Evolutionary conservation across 2,113 vertebrate species (phyloP), one percentile per base, ranked within the genome.

Genomic region (Tyto alba): DNA sequence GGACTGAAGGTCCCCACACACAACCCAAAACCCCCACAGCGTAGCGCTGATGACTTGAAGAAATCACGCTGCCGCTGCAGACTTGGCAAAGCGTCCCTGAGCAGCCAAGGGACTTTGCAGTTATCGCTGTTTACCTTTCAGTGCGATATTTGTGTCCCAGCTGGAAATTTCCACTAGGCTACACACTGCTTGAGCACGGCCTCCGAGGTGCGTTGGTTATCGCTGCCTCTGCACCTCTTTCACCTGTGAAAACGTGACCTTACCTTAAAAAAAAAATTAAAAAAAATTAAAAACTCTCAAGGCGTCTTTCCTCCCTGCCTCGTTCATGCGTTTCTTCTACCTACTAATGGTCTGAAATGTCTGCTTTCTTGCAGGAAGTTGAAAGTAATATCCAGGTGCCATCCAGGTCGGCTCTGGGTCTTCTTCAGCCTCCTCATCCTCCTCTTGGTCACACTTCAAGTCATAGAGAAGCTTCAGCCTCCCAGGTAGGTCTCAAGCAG

Each of bases 401-500:
- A 97, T 41, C 74, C 93, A 55, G 81, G 93, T 25, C 76, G 55
- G 38, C 84, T 97, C 89, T 97, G 96, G 97, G 59, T 95, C 57
- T 87, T 79, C 89, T 96, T 97, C 88, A 93, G 90, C 62, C 88
- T 97, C 80, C 87, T 97, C 71, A 9, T 96, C 80, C 50, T 97
- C 53, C 77, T 97, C 71, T 57, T 96, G 79, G 40, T 97, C 57
- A 77, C 20, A 0, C 78, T 97, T 55, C 97, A 97, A 60, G 62
- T 96, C 5, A 2, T 88, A 57, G 93, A 96, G 95, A 97, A 97
- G 86, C 50, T 96, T 50, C 93, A 97, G 45, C 73, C 50, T 50
- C 22, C 53, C 53, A 88, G 53, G 97, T 97, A 96, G 34, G 95
- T 96, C 43, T 53, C 53, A 63, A 62, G 48, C 60, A 83, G 50